A percentile compares a stretch with the other conserved stretches of the same genome.
phyloP scores from a whole-genome alignment of 2,113 vertebrate species.

The Platycercus adscitus region DNA sequence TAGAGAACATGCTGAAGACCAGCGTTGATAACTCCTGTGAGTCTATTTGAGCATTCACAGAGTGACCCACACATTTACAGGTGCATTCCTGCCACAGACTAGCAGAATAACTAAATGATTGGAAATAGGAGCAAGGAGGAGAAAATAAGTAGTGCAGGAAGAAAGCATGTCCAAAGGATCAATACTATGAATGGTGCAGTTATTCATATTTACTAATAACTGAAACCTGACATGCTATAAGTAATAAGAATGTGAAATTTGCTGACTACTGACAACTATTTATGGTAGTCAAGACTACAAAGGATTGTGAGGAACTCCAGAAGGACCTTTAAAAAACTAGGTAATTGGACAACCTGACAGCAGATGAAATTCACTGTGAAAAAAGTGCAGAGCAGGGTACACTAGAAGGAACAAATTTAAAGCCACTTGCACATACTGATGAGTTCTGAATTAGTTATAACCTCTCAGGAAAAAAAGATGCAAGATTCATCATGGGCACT shows the following conservation, averaged over 20 bases:
- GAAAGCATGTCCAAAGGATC: conserved; percentile 18
- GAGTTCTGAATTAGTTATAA: conserved; percentile 61
- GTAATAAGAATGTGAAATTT: conserved; percentile 32
- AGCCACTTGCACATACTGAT: conserved; percentile 69
- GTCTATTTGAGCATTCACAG: neutral
- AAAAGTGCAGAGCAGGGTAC: conserved; percentile 65
- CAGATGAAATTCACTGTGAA: conserved; percentile 65
- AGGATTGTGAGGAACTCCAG: conserved; percentile 53
- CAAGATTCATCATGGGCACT: conserved; percentile 2
- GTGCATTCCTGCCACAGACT: neutral
- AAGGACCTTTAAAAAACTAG: conserved; percentile 67
- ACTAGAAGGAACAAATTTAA: conserved; percentile 68
- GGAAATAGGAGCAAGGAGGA: neutral
- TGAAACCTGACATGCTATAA: conserved; percentile 32
- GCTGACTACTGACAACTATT: conserved; percentile 61
- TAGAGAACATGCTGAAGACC: neutral
- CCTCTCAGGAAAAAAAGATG: conserved; percentile 54
- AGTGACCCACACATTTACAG: neutral
- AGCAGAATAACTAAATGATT: neutral
- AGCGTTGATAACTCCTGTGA: neutral
- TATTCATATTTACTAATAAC: conserved; percentile 66
- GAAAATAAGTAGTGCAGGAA: neutral
- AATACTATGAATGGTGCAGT: neutral
- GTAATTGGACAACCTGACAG: conserved; percentile 67
- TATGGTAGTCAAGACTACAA: conserved; percentile 57